These are phyloP conservation scores for Trileptium ribeirensis DNA, from an alignment of 2,888 invertebrate species.

Conservation along the genomic window DNA sequence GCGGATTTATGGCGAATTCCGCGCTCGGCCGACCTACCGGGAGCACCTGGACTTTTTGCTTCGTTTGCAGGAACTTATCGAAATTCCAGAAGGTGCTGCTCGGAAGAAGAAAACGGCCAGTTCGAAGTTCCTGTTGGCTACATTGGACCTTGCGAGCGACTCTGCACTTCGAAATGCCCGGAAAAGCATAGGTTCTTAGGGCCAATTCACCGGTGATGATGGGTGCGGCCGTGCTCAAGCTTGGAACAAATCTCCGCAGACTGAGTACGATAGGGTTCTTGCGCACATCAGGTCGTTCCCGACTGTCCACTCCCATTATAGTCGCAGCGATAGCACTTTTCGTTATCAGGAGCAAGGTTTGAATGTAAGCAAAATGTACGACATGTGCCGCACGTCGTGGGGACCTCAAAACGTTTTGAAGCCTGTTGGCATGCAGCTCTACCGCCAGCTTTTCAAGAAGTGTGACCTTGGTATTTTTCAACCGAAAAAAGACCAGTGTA, in stretches of 20 bases:
- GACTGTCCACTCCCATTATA: neutral
- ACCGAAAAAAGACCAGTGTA: slow-evolving; percentile 17
- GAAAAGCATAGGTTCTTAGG: neutral
- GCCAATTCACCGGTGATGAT: neutral
- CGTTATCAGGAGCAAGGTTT: neutral
- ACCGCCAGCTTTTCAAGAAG: neutral
- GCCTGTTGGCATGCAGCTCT: neutral
- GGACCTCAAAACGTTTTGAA: neutral
- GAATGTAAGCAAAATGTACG: neutral
- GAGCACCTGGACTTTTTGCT: too few relatives aligned
- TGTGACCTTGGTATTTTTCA: neutral
- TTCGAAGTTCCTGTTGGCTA: neutral
- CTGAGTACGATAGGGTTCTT: neutral
- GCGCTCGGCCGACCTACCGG: too few relatives aligned
- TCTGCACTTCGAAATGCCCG: neutral
- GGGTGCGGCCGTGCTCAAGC: neutral
- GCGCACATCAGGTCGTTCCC: neutral
- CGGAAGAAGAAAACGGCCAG: too few relatives aligned
- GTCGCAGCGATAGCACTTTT: neutral
- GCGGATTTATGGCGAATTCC: too few relatives aligned
- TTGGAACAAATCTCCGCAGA: neutral
- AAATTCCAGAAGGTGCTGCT: too few relatives aligned
- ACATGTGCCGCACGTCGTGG: neutral
- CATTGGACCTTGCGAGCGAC: neutral
- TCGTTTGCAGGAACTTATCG: too few relatives aligned